A percentile compares a stretch with the other conserved stretches of the same genome.
phyloP scores from a whole-genome alignment of 2,797 vertebrate species.

The Ambastaia sidthimunki region DNA sequence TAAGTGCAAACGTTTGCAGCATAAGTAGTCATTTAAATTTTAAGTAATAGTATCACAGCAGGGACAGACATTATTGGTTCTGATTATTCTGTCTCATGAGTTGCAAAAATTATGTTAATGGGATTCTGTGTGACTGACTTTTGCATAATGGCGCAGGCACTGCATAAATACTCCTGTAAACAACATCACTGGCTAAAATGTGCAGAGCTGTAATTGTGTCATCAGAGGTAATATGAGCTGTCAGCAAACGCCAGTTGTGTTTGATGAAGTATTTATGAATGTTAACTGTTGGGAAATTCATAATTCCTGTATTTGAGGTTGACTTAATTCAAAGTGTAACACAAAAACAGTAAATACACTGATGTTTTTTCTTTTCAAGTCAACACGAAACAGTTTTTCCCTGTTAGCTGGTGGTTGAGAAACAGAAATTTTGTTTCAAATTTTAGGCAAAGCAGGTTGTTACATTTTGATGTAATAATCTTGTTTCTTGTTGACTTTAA shows the following conservation, averaged over 20 bases:
- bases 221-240: too few species aligned
- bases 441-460: fast-evolving
- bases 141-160: constrained; percentile 45
- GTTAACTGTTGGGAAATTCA: too few species aligned
- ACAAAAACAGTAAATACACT: too few species aligned
- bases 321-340: too few species aligned
- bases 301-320: constrained; percentile 34
- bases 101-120: constrained; percentile 45
- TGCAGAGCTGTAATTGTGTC: not conserved
- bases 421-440: not conserved
- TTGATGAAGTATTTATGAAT: too few species aligned
- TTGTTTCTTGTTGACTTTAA: constrained; percentile 31
- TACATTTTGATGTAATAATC: not conserved
- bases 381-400: not conserved
- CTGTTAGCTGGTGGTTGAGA: not conserved
- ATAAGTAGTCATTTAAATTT: not conserved
- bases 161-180: constrained; percentile 46
- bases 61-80: constrained; percentile 10
- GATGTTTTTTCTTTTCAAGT: constrained; percentile 25
- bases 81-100: constrained; percentile 31
- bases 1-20: not conserved
- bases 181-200: constrained; percentile 43
- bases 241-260: constrained; percentile 9
- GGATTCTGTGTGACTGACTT: constrained; percentile 40
- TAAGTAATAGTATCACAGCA: constrained; percentile 5